phyloP scores from a whole-genome alignment of 2,113 vertebrate genomes.

The Hypomesus transpacificus region DNA sequence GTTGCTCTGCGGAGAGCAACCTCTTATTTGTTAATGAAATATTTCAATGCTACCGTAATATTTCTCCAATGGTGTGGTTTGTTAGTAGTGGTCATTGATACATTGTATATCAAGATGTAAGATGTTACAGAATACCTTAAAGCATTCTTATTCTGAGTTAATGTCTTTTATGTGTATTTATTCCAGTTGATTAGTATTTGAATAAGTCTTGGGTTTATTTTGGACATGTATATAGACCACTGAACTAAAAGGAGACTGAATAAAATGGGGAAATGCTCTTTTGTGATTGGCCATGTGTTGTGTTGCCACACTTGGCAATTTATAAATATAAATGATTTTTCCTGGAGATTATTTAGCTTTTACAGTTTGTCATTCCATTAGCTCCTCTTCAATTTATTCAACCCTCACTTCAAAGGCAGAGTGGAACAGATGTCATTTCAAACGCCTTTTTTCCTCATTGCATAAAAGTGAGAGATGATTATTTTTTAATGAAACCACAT shows the following conservation, averaged over 20 bases:
- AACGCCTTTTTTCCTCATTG: constrained; percentile 72
- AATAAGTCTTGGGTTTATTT: neutral
- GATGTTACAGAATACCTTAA: too few species aligned
- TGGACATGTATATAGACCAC: too few species aligned
- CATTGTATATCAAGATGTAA: too few species aligned
- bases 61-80: too few species aligned
- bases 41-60: too few species aligned
- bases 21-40: too few species aligned
- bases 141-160: too few species aligned
- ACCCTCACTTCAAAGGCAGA: constrained; percentile 69
- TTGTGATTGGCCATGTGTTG: constrained; percentile 45
- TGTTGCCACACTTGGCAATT: constrained; percentile 47
- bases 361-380: constrained; percentile 63
- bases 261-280: constrained; percentile 15
- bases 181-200: constrained; percentile 4
- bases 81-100: too few species aligned
- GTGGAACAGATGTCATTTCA: constrained; percentile 73
- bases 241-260: neutral
- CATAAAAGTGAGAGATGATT: constrained; percentile 71
- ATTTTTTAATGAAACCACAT: constrained; percentile 72
- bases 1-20: too few species aligned
- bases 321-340: constrained; percentile 60
- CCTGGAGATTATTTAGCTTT: constrained; percentile 60
- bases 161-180: constrained; percentile 2
- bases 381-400: constrained; percentile 65